Conservation (phyloP, 2,888 invertebrate species). For the Amblyteles armatorius region DNA sequence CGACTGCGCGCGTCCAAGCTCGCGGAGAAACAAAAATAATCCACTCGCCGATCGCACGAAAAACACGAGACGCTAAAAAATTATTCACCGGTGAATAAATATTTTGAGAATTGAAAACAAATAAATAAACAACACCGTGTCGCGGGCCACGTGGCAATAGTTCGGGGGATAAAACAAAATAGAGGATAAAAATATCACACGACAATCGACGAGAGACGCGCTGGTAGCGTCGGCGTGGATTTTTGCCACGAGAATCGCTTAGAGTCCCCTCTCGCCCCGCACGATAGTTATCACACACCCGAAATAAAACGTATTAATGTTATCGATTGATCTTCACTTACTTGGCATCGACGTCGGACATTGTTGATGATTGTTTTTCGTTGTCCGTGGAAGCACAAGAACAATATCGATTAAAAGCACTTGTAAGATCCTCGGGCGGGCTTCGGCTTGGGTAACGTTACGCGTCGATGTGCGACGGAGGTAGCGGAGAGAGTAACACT, state of each 20-base stretch:
- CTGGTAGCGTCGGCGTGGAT: slow-evolving; percentile 57
- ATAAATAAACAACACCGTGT: slow-evolving; percentile 27
- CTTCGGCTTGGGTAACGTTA: slow-evolving; percentile 28
- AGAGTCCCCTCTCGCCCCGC: background rate
- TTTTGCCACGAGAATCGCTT: slow-evolving; percentile 26
- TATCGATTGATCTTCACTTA: slow-evolving; percentile 84
- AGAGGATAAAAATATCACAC: slow-evolving; percentile 22
- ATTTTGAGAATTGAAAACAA: background rate
- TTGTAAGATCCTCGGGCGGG: slow-evolving; percentile 52
- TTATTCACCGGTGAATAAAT: slow-evolving; percentile 6
- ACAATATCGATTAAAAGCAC: slow-evolving; percentile 53
- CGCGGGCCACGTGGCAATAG: slow-evolving; percentile 57
- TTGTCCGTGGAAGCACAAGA: slow-evolving; percentile 52
- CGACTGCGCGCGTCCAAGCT: slow-evolving; percentile 3
- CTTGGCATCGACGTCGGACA: slow-evolving; percentile 89
- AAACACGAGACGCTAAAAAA: slow-evolving; percentile 4
- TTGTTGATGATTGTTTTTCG: slow-evolving; percentile 83
- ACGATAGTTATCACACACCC: slow-evolving; percentile 9
- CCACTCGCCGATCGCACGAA: background rate
- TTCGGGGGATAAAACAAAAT: slow-evolving; percentile 22
- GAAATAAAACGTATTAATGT: background rate
- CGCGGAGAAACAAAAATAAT: background rate
- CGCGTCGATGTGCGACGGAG: slow-evolving; percentile 44
- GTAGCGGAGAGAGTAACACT: slow-evolving; percentile 72
- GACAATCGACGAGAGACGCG: slow-evolving; percentile 49